phyloP scores from a whole-genome alignment of 2,888 invertebrate species.

The Isotomurus palustris region DNA sequence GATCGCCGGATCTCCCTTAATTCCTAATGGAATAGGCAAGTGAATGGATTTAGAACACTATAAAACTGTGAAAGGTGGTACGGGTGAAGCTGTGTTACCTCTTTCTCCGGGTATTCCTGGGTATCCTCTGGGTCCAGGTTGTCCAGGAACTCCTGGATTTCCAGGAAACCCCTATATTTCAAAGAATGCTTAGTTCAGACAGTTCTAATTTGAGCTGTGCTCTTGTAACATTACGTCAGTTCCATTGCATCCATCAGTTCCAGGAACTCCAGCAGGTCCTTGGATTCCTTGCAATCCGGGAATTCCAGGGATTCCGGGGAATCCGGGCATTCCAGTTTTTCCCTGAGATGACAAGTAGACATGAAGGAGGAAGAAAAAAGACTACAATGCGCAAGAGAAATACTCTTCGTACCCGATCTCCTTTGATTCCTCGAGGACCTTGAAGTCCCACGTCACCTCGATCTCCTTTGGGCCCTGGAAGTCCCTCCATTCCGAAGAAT shows the following conservation, averaged over 20 bases:
- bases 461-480: conserved; percentile 55
- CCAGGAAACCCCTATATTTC: conserved; percentile 68
- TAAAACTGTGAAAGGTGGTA: too few species aligned
- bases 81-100: too few species aligned
- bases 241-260: conserved; percentile 44
- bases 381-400: conserved; percentile 65
- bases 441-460: conserved; percentile 46
- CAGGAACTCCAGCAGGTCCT: conserved; percentile 39
- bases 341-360: too few species aligned
- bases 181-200: not conserved
- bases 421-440: conserved; percentile 46
- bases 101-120: conserved; percentile 47
- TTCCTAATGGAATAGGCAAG: conserved; percentile 15
- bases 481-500: conserved; percentile 57
- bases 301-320: conserved; percentile 60
- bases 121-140: conserved; percentile 64
- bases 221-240: conserved; percentile 36
- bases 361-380: too few species aligned
- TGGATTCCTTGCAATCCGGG: conserved; percentile 49
- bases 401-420: conserved; percentile 50
- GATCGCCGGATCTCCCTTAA: conserved; percentile 60
- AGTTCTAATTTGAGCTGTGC: conserved; percentile 47
- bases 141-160: conserved; percentile 54
- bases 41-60: too few species aligned
- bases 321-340: conserved; percentile 59